These are phyloP conservation scores for Manduca sexta DNA, from an alignment of 1,140 invertebrate genomes.

Conservation along the genomic window DNA sequence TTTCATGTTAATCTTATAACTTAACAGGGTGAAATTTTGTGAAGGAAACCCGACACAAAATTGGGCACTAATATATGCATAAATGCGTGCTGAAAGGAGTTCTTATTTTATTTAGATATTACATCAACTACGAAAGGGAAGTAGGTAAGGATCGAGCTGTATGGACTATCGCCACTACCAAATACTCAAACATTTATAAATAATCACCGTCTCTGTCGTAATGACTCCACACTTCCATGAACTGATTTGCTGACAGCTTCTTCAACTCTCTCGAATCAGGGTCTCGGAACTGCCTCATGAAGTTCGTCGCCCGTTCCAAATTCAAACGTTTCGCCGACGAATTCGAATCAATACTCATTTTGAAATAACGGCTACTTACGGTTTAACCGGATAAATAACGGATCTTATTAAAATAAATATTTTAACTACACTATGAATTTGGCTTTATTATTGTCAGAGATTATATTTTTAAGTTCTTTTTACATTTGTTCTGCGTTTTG, in stretches of 20 bases:
- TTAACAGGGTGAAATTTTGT: too few species aligned
- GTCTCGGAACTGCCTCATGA: constrained; percentile 93
- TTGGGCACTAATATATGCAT: too few species aligned
- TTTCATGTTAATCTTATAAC: too few species aligned
- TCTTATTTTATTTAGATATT: too few species aligned
- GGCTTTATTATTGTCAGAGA: constrained; percentile 50
- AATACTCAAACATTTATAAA: too few species aligned
- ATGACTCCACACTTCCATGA: constrained; percentile 97
- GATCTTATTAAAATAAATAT: too few species aligned
- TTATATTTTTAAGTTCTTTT: constrained; percentile 18
- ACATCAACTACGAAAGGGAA: too few species aligned
- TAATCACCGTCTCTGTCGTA: constrained; percentile 94
- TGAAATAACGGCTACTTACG: constrained; percentile 6
- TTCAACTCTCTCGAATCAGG: constrained; percentile 90
- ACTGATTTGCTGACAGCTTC: constrained; percentile 92
- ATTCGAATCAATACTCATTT: constrained; percentile 63
- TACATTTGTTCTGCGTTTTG: constrained; percentile 10
- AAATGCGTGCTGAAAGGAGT: too few species aligned
- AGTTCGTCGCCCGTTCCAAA: constrained; percentile 84
- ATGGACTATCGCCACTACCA: too few species aligned
- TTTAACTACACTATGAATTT: constrained; percentile 23
- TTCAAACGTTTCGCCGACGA: constrained; percentile 75
- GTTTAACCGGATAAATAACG: constrained; percentile 1
- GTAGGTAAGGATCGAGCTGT: too few species aligned
- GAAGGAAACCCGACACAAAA: too few species aligned